These are phyloP conservation scores for Malurus melanocephalus DNA, from an alignment of 2,113 vertebrate genomes.

Conservation along the genomic window DNA sequence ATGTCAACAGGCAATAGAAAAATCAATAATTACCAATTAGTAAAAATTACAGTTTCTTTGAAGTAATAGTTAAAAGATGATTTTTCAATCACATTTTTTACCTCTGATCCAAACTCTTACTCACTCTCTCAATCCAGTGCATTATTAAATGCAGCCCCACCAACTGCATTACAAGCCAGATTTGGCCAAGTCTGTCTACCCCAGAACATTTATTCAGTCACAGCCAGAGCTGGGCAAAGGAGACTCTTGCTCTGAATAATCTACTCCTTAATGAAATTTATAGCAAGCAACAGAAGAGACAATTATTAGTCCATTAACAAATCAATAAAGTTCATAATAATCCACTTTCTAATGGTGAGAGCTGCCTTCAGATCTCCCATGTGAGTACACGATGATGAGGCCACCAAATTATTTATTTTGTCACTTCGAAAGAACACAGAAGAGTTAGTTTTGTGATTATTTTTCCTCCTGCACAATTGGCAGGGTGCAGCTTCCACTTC, in stretches of 20 bases:
- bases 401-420: background rate
- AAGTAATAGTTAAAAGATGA: background rate
- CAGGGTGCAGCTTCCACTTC: background rate
- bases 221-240: background rate
- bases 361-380: background rate
- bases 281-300: background rate
- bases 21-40: background rate
- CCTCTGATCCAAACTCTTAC: background rate
- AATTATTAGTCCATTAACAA: conserved; percentile 13
- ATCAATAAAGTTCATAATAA: conserved; percentile 15
- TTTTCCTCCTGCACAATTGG: background rate
- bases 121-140: background rate
- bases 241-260: background rate
- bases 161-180: background rate
- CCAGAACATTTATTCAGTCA: background rate
- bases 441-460: background rate
- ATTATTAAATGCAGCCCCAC: background rate
- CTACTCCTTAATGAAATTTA: background rate
- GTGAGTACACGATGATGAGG: background rate
- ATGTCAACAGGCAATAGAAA: background rate
- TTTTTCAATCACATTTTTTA: background rate
- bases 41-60: background rate
- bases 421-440: fast-evolving
- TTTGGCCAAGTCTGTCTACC: background rate
- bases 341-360: background rate